Evolutionary conservation across 2,113 vertebrate genomes (phyloP).

Genomic region (Marmota monax): DNA sequence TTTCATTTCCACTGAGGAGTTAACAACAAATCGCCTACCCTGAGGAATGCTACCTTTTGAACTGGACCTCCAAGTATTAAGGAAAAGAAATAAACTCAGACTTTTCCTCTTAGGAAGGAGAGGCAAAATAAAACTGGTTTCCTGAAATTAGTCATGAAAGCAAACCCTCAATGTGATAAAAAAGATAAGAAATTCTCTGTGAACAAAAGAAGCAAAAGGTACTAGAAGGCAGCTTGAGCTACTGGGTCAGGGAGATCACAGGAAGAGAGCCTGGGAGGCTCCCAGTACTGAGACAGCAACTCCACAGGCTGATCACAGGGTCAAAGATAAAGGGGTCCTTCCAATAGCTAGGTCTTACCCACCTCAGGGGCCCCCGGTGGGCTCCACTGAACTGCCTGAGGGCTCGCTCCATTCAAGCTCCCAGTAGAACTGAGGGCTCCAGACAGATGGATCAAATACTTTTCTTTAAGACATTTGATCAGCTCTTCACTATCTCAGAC

Average conservation of each 20-base stretch:
- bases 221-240: background rate
- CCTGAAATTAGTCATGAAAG: slow-evolving; percentile 75
- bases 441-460: background rate
- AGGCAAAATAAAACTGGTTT: slow-evolving; percentile 71
- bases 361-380: background rate
- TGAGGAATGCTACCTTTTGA: slow-evolving; percentile 65
- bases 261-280: background rate
- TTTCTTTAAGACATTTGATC: background rate
- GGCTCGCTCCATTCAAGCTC: background rate
- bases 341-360: background rate
- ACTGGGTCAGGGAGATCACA: background rate
- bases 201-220: slow-evolving; percentile 49
- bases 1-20: slow-evolving; percentile 47
- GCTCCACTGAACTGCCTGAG: background rate
- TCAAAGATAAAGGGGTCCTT: background rate
- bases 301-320: background rate
- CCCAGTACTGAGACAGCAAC: background rate
- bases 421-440: background rate
- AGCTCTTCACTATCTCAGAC: background rate
- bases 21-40: background rate
- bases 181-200: slow-evolving; percentile 66
- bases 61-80: slow-evolving; percentile 67
- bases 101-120: slow-evolving; percentile 69
- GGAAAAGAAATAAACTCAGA: slow-evolving; percentile 70
- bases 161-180: slow-evolving; percentile 62